Conservation (phyloP, 2,797 vertebrate species). For the Anas bernieri region DNA sequence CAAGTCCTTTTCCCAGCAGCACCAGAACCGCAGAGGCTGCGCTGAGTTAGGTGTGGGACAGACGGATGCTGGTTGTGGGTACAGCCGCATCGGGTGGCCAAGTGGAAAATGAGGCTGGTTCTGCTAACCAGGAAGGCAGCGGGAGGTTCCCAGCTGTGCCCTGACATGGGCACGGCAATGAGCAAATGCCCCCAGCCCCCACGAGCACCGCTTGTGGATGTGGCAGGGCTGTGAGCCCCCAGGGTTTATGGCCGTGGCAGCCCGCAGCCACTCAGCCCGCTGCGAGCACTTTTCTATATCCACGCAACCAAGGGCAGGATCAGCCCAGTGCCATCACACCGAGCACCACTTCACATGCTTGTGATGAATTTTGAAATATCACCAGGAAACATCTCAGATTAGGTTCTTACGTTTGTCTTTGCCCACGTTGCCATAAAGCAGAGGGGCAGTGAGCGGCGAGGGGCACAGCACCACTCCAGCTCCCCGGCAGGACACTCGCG, state of each 20-base stretch:
- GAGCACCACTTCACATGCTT: neutral
- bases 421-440: fast-evolving
- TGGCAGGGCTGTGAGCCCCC: too few relatives aligned
- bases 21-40: fast-evolving
- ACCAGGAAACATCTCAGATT: fast-evolving
- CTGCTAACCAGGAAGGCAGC: fast-evolving
- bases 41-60: fast-evolving
- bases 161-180: fast-evolving
- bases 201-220: too few relatives aligned
- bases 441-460: neutral
- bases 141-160: fast-evolving
- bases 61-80: neutral
- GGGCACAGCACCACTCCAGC: neutral
- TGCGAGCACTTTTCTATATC: fast-evolving
- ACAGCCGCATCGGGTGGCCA: fast-evolving
- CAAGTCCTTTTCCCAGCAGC: neutral
- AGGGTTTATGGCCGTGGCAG: fast-evolving
- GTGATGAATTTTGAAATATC: neutral
- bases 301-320: neutral
- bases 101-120: fast-evolving
- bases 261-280: fast-evolving
- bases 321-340: fast-evolving
- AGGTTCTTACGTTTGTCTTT: fast-evolving
- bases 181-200: fast-evolving
- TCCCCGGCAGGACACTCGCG: fast-evolving